phyloP scores from a whole-genome alignment of 2,113 vertebrate genomes.

The Oplegnathus fasciatus region DNA sequence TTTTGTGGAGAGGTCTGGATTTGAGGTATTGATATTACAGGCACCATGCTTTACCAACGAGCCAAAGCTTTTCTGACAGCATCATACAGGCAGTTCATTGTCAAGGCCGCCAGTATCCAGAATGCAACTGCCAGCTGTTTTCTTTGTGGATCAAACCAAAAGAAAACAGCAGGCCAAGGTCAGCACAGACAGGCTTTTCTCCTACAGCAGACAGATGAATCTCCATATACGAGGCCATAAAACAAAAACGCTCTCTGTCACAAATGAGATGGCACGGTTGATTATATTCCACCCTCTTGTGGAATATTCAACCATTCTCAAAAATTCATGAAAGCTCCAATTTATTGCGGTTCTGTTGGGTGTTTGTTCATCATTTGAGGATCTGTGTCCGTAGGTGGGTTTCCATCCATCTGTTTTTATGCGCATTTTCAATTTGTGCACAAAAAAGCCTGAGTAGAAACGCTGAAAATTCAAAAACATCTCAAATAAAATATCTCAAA shows the following conservation, averaged over 20 bases:
- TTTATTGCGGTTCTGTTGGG: slow-evolving; percentile 46
- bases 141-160: slow-evolving; percentile 84
- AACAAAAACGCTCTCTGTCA: slow-evolving; percentile 50
- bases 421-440: not conserved
- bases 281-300: slow-evolving; percentile 68
- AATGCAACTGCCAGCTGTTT: slow-evolving; percentile 83
- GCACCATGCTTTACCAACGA: slow-evolving; percentile 73
- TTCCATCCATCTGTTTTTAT: not conserved
- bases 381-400: slow-evolving; percentile 20
- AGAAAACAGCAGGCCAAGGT: slow-evolving; percentile 82
- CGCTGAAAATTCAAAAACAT: not conserved
- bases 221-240: slow-evolving; percentile 46
- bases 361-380: slow-evolving; percentile 50
- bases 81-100: slow-evolving; percentile 81
- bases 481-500: not conserved
- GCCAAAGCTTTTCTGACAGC: slow-evolving; percentile 82
- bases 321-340: slow-evolving; percentile 56
- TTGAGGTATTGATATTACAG: slow-evolving; percentile 72
- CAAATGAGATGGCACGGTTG: slow-evolving; percentile 40
- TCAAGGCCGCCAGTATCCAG: slow-evolving; percentile 70
- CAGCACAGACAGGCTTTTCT: slow-evolving; percentile 77
- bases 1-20: slow-evolving; percentile 47
- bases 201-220: slow-evolving; percentile 64
- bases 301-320: slow-evolving; percentile 56
- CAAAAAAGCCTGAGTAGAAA: not conserved